Evolutionary conservation across 2,797 vertebrate genomes (phyloP).

Genomic region (Prunella strophiata): DNA sequence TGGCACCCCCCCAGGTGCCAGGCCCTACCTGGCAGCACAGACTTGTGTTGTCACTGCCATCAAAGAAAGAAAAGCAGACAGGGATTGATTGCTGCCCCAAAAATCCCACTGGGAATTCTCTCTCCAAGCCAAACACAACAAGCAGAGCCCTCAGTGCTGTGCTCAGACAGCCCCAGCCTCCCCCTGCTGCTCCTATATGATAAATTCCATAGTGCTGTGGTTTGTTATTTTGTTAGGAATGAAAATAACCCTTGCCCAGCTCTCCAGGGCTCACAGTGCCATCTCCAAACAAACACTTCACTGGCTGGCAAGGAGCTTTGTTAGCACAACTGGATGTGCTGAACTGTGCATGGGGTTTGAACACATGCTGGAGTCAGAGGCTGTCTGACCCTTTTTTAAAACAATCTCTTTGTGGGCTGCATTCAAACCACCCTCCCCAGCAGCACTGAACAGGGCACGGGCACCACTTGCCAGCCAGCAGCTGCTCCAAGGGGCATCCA

Average conservation of each 20-base stretch:
- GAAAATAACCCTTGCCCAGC: conserved; percentile 4
- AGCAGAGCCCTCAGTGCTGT: background rate
- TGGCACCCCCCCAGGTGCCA: rapidly evolving
- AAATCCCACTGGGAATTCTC: background rate
- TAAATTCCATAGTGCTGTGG: background rate
- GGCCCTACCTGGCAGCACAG: background rate
- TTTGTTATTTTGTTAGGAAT: background rate
- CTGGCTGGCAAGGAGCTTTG: background rate
- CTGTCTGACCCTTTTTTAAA: background rate
- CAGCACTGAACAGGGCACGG: background rate
- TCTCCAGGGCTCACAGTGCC: background rate
- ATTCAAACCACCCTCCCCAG: background rate
- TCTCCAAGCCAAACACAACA: conserved; percentile 24
- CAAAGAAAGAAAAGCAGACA: background rate
- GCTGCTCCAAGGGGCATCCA: background rate
- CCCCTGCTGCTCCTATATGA: background rate
- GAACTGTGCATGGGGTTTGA: background rate
- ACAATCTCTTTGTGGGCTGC: background rate
- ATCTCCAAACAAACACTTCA: background rate
- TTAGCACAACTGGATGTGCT: background rate
- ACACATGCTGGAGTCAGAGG: background rate
- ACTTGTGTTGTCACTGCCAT: background rate
- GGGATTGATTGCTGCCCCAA: background rate
- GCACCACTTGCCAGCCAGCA: background rate
- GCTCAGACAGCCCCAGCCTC: background rate